A percentile compares a stretch with the other conserved stretches of the same genome.
Conservation (phyloP, 1,140 invertebrate species). For the Stenopsyche tienmushanensis region DNA sequence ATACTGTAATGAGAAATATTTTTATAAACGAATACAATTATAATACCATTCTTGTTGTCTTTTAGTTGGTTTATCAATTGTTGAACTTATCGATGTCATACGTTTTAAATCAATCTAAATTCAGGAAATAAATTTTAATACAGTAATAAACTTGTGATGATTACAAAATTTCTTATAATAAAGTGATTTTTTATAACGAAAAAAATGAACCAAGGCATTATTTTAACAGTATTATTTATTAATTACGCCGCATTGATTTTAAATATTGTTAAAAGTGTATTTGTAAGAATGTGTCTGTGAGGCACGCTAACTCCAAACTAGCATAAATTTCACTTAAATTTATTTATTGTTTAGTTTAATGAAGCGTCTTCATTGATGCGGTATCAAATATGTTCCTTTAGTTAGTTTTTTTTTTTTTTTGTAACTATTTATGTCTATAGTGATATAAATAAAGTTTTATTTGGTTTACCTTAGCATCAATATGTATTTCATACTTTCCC, state of each 20-base stretch:
- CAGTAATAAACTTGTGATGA: not conserved
- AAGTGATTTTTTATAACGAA: not conserved
- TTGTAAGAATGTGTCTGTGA: conserved; percentile 7
- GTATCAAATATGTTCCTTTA: conserved; percentile 39
- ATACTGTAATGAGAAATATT: no score
- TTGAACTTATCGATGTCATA: not conserved
- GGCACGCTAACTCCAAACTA: conserved; percentile 11
- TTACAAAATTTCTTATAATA: not conserved
- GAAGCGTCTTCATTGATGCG: conserved; percentile 4
- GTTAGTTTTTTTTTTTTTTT: conserved; percentile 22
- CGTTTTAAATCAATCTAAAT: not conserved
- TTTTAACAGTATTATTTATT: conserved; percentile 21
- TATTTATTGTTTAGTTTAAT: conserved; percentile 19
- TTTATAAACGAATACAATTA: no score
- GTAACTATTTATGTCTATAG: conserved; percentile 26
- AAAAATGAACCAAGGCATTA: no score
- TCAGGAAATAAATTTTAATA: not conserved
- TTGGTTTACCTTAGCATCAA: no score
- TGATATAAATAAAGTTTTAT: conserved; percentile 7
- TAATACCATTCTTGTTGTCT: not conserved
- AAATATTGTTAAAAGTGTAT: conserved; percentile 10
- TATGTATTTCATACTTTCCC: no score
- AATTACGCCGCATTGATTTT: conserved; percentile 10
- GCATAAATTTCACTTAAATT: conserved; percentile 17
- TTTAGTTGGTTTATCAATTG: not conserved